These are phyloP conservation scores for Hoplodrina blanda DNA, from an alignment of 2,888 invertebrate genomes.

Conservation along the genomic window DNA sequence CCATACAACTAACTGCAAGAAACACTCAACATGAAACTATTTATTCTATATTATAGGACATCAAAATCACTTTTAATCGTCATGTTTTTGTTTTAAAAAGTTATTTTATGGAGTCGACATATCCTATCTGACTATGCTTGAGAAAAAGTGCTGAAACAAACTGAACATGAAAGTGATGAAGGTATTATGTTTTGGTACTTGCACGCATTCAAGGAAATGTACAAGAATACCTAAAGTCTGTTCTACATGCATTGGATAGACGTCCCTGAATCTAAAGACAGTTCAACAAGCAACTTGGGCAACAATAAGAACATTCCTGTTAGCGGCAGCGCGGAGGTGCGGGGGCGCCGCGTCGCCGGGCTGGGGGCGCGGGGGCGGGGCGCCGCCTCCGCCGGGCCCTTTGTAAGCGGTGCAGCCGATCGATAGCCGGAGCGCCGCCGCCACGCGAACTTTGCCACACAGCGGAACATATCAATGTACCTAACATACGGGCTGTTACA, in stretches of 20 bases:
- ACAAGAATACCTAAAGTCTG: neutral
- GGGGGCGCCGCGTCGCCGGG: neutral
- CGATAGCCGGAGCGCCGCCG: constrained; percentile 72
- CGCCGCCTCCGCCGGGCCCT: constrained; percentile 61
- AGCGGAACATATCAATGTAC: constrained; percentile 10
- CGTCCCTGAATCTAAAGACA: neutral
- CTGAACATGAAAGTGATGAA: neutral
- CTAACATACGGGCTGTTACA: neutral
- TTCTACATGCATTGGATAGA: neutral
- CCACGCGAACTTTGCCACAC: constrained; percentile 41
- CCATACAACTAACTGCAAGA: too few species aligned
- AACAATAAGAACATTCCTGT: constrained; percentile 41
- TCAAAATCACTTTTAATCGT: too few species aligned
- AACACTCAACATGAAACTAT: too few species aligned
- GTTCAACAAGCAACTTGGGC: constrained; percentile 31
- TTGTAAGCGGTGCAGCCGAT: constrained; percentile 77
- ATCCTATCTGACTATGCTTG: too few species aligned
- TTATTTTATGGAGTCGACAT: too few species aligned
- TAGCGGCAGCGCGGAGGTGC: constrained; percentile 10
- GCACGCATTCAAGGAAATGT: neutral
- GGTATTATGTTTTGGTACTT: neutral
- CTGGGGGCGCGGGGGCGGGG: neutral
- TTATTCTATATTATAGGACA: too few species aligned
- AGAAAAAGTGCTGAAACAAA: neutral
- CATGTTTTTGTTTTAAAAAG: too few species aligned